Conservation (phyloP, 2,113 vertebrate species). For the Daboia siamensis region DNA sequence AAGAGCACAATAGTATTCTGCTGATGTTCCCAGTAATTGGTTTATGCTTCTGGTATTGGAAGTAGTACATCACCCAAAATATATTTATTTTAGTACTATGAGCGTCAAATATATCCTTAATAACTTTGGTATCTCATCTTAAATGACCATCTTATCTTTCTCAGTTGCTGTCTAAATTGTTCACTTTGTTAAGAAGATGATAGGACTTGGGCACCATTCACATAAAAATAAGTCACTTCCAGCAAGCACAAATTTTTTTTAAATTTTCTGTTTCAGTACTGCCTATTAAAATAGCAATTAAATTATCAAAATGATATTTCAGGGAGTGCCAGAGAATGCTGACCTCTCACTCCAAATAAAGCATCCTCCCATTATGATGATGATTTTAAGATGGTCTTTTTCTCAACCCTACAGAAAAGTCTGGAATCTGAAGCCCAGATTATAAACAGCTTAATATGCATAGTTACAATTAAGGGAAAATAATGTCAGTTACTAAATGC, state of each 20-base stretch:
- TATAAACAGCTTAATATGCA: background rate
- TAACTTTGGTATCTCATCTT: background rate
- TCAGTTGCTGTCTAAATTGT: background rate
- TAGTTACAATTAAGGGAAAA: background rate
- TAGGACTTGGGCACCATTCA: background rate
- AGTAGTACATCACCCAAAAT: background rate
- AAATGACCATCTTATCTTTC: background rate
- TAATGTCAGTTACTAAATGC: background rate
- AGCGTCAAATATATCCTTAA: background rate
- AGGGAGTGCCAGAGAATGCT: background rate
- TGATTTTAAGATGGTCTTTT: background rate
- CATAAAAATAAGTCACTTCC: background rate
- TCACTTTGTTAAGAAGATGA: background rate
- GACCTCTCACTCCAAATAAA: background rate
- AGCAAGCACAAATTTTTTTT: background rate
- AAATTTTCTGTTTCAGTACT: background rate
- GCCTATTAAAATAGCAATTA: background rate
- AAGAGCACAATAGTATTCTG: background rate
- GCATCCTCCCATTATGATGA: too few species aligned
- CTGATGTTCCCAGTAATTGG: background rate
- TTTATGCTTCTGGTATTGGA: background rate
- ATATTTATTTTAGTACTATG: background rate
- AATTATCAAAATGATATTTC: background rate
- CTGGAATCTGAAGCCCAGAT: background rate
- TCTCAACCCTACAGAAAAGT: background rate